These are phyloP conservation scores for Dendrolimus pini DNA, from an alignment of 2,888 invertebrate species.

Conservation along the genomic window DNA sequence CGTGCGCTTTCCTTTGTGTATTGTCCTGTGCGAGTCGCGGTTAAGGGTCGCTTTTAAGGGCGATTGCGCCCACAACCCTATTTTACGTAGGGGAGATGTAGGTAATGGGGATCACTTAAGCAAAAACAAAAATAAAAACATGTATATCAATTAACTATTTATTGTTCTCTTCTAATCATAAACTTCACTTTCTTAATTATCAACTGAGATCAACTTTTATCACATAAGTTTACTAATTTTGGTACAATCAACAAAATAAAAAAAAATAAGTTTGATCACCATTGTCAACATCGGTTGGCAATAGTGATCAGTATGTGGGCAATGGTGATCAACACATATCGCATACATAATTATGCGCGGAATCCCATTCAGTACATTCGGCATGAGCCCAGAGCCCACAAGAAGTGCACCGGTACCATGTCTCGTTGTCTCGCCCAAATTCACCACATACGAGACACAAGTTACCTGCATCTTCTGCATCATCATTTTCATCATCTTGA, in stretches of 20 bases:
- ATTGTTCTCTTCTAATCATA: conserved; percentile 13
- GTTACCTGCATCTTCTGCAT: too few species aligned
- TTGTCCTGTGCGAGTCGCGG: too few species aligned
- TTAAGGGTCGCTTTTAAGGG: too few species aligned
- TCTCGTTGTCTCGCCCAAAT: too few species aligned
- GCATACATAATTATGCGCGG: conserved; percentile 8
- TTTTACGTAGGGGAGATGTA: conserved; percentile 8
- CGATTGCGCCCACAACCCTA: too few species aligned
- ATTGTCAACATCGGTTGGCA: conserved; percentile 14
- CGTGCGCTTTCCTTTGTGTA: too few species aligned
- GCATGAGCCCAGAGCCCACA: too few species aligned
- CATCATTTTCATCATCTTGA: too few species aligned
- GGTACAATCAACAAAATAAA: conserved; percentile 10
- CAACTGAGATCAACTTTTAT: conserved; percentile 16
- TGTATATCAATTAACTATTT: conserved; percentile 15
- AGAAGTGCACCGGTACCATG: too few species aligned
- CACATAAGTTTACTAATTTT: conserved; percentile 11
- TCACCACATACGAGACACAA: too few species aligned
- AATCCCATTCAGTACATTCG: too few species aligned
- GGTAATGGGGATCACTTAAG: conserved; percentile 12
- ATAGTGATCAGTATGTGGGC: conserved; percentile 14
- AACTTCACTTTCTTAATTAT: conserved; percentile 14
- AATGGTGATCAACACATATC: conserved; percentile 13
- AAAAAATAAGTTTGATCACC: conserved; percentile 8
- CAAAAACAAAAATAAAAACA: conserved; percentile 12